phyloP scores from a whole-genome alignment of 1,140 invertebrate genomes.

The Hycleus phaleratus region DNA sequence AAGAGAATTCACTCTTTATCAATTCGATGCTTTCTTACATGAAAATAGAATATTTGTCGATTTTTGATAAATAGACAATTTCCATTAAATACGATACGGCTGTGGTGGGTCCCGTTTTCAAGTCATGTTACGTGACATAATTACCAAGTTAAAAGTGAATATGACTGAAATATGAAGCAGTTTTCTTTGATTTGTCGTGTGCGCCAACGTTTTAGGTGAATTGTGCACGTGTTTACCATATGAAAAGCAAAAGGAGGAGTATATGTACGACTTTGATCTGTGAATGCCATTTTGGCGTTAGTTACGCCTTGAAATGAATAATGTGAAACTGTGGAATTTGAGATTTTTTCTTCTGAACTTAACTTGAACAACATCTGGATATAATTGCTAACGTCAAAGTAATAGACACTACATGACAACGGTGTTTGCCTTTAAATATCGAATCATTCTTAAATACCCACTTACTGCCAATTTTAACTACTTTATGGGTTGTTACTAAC shows the following conservation, averaged over 20 bases:
- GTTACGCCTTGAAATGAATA: slow-evolving; percentile 21
- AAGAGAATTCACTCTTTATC: too few relatives aligned
- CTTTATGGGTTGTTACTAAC: slow-evolving; percentile 11
- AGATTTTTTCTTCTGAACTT: slow-evolving; percentile 12
- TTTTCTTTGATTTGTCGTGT: slow-evolving; percentile 21
- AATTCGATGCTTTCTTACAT: too few relatives aligned
- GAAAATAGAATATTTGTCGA: too few relatives aligned
- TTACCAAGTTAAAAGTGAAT: slow-evolving; percentile 24
- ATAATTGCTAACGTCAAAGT: slow-evolving; percentile 25
- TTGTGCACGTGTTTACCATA: slow-evolving; percentile 26
- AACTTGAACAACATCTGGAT: slow-evolving; percentile 17
- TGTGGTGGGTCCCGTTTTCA: slow-evolving; percentile 20
- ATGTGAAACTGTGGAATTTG: slow-evolving; percentile 21
- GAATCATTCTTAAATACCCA: slow-evolving; percentile 21
- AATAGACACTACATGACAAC: slow-evolving; percentile 24
- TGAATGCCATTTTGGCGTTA: slow-evolving; percentile 28
- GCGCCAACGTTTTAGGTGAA: slow-evolving; percentile 7
- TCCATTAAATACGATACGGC: background rate
- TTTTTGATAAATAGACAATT: too few relatives aligned
- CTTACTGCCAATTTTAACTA: slow-evolving; percentile 30
- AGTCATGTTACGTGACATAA: slow-evolving; percentile 23
- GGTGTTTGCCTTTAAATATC: slow-evolving; percentile 20
- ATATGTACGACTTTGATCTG: slow-evolving; percentile 16
- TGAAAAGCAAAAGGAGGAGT: slow-evolving; percentile 21
- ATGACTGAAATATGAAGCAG: slow-evolving; percentile 23